Evolutionary conservation across 2,888 invertebrate species (phyloP), one percentile per base, ranked within the genome.

Genomic region (Loripinus fragilis): DNA sequence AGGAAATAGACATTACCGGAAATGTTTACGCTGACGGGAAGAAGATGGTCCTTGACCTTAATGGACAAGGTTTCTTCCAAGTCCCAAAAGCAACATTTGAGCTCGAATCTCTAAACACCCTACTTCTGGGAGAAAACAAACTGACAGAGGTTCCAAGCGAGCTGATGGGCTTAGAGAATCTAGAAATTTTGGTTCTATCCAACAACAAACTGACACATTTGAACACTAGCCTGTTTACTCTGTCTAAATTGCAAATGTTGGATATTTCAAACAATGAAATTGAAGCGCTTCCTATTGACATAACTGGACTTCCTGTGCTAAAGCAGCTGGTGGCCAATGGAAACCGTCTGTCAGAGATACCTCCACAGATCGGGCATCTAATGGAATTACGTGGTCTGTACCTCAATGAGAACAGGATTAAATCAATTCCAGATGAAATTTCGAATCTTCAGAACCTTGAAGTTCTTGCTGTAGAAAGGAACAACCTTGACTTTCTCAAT

Each of bases 241-340:
- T 92, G n/a, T 76, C 78, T 17, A 85, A 87, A 12, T 72, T 91
- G 2, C 81, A 88, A 75, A 72, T 89, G 8, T 78, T 92, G 20
- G 91, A 92, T 69, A 66, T 91, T 8, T 90, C 91, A 12, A 88
- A 89, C 38, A 92, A 92, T 75, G 87, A 89, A 45, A 84, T 92
- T n/a, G 75, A 74, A 3, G 85, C 83, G 20, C 73, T 92, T 20
- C 86, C 90, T 0, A 74, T 83, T 2, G 90, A 89, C 60, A 76
- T 92, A 35, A 78, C 85, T 20, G 80, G 86, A 23, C 82, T 90
- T 35, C 71, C 72, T 17, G 78, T 83, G 33, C 80, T 92, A 45
- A 88, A 76, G 17, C 89, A 91, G 64, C 80, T 92, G 15, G 67
- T 90, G 0, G 83, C 85, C 3, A 89, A 85, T 72, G 86, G 89